Evolutionary conservation across 1,140 invertebrate genomes (phyloP).

Genomic region (Bilobella aurantiaca): DNA sequence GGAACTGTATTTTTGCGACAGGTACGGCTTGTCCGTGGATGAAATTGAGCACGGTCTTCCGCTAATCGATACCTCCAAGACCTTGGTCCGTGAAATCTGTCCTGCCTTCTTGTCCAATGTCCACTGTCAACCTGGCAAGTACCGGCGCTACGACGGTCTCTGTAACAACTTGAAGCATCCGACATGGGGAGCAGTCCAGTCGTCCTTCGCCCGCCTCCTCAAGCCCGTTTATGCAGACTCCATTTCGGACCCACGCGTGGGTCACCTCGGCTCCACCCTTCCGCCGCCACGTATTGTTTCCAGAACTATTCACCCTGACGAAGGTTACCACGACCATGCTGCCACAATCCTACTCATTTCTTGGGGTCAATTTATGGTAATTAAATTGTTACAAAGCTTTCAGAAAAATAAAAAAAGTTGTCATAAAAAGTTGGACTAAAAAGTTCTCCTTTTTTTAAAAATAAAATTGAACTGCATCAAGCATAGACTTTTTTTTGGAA

Average conservation of each 20-base stretch:
- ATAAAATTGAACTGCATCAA: no score
- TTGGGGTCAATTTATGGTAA: constrained; percentile 90
- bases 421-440: no score
- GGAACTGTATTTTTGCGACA: constrained; percentile 44
- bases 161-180: constrained; percentile 88
- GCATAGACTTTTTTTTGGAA: no score
- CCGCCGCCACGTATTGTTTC: constrained; percentile 74
- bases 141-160: constrained; percentile 75
- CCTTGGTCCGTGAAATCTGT: constrained; percentile 72
- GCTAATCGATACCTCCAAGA: constrained; percentile 78
- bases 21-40: constrained; percentile 70
- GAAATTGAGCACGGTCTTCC: constrained; percentile 79
- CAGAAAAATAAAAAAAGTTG: no score
- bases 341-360: constrained; percentile 85
- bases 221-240: constrained; percentile 68
- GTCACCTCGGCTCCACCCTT: constrained; percentile 58
- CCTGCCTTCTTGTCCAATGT: constrained; percentile 76
- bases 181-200: constrained; percentile 75
- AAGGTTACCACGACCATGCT: constrained; percentile 84
- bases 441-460: no score
- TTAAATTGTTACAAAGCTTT: no score
- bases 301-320: constrained; percentile 78
- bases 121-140: constrained; percentile 79
- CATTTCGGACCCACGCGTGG: constrained; percentile 66
- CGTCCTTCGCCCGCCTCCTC: constrained; percentile 67